Conservation (phyloP, 2,888 invertebrate genomes). For the Folsomia manolachei region DNA sequence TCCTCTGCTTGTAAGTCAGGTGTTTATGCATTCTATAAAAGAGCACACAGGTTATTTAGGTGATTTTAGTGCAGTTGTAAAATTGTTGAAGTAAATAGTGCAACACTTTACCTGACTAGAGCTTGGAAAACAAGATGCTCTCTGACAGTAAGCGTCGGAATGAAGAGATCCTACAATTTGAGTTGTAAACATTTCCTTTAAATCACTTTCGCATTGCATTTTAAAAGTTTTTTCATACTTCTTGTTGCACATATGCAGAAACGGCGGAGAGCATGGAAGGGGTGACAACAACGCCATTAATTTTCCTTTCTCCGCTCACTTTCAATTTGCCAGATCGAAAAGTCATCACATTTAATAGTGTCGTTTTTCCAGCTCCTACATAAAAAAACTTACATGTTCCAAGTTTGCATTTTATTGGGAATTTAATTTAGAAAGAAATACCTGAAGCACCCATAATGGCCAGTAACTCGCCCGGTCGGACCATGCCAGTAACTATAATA, state of each 20-base stretch:
- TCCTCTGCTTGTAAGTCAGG: slow-evolving; percentile 69
- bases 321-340: slow-evolving; percentile 68
- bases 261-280: slow-evolving; percentile 70
- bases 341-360: slow-evolving; percentile 82
- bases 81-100: no score
- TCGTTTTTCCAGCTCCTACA: slow-evolving; percentile 92
- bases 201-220: not conserved
- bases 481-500: slow-evolving; percentile 71
- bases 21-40: slow-evolving; percentile 81
- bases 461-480: slow-evolving; percentile 78
- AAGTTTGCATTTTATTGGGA: not conserved
- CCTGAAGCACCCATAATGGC: slow-evolving; percentile 71
- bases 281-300: slow-evolving; percentile 72
- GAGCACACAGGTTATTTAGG: no score
- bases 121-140: slow-evolving; percentile 80
- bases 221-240: slow-evolving; percentile 54
- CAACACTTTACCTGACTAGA: no score
- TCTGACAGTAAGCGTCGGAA: slow-evolving; percentile 81
- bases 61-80: no score
- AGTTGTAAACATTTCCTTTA: no score
- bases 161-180: slow-evolving; percentile 80
- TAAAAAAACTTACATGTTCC: slow-evolving; percentile 52
- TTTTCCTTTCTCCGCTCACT: slow-evolving; percentile 61
- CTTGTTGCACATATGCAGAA: slow-evolving; percentile 90
- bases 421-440: not conserved